These are phyloP conservation scores for Triplophysa tibetana DNA, from an alignment of 2,113 vertebrate species.

Conservation along the genomic window DNA sequence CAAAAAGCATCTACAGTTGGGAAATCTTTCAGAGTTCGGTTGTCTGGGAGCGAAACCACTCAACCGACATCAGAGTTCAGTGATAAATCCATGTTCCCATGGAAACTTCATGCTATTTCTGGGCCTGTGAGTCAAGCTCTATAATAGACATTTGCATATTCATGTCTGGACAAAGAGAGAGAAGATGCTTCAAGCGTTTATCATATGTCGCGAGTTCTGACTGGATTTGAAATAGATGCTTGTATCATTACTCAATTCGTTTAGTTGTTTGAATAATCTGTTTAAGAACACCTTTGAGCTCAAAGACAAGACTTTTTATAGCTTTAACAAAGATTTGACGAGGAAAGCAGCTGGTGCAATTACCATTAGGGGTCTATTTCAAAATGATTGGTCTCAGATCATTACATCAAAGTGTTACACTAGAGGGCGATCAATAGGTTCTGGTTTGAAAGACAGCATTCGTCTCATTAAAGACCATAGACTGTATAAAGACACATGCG, in stretches of 20 bases:
- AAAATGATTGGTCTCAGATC: slow-evolving; percentile 11
- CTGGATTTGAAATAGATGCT: neutral
- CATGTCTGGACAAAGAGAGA: slow-evolving; percentile 39
- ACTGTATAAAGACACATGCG: neutral
- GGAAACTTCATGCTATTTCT: slow-evolving; percentile 57
- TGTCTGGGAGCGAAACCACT: slow-evolving; percentile 24
- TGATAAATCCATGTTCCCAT: slow-evolving; percentile 53
- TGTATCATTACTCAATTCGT: slow-evolving; percentile 1
- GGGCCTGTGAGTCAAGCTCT: slow-evolving; percentile 42
- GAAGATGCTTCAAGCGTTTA: slow-evolving; percentile 27
- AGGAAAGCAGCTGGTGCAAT: slow-evolving; percentile 29
- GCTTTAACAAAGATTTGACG: neutral
- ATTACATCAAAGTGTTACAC: slow-evolving; percentile 14
- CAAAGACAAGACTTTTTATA: neutral
- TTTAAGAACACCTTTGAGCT: neutral
- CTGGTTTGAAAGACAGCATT: neutral
- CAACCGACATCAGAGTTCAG: slow-evolving; percentile 42
- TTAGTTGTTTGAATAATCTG: slow-evolving; percentile 11
- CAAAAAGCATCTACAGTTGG: neutral
- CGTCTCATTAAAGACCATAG: neutral
- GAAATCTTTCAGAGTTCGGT: slow-evolving; percentile 26
- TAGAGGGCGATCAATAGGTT: neutral
- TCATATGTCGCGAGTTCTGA: slow-evolving; percentile 9
- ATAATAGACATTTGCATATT: slow-evolving; percentile 52
- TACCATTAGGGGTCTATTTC: neutral